These are phyloP conservation scores for Beris chalybata DNA, from an alignment of 2,888 invertebrate species.

Conservation along the genomic window DNA sequence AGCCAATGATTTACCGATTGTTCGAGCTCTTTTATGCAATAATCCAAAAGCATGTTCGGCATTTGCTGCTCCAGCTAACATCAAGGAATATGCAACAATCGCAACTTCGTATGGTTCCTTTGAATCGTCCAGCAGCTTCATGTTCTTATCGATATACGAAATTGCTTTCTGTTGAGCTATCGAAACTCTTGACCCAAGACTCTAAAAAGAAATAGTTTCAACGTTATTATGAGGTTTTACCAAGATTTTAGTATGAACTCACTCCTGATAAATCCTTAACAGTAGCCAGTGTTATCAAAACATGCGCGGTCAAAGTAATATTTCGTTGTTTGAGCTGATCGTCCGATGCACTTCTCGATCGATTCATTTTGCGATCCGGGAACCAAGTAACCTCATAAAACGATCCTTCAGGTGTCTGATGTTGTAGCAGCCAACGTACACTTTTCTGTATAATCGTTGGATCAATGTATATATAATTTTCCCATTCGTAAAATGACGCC, in stretches of 20 bases:
- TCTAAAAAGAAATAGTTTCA: slow-evolving; percentile 51
- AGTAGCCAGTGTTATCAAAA: slow-evolving; percentile 81
- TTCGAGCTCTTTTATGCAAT: slow-evolving; percentile 66
- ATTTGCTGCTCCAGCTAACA: slow-evolving; percentile 79
- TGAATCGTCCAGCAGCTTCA: slow-evolving; percentile 70
- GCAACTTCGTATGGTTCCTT: slow-evolving; percentile 84
- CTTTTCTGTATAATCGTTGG: slow-evolving; percentile 82
- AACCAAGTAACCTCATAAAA: slow-evolving; percentile 88
- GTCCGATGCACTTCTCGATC: slow-evolving; percentile 62
- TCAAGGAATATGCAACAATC: slow-evolving; percentile 85
- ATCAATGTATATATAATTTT: slow-evolving; percentile 93
- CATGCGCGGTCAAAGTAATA: slow-evolving; percentile 90
- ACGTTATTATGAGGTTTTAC: not conserved
- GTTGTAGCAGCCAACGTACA: slow-evolving; percentile 81
- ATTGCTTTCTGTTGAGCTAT: slow-evolving; percentile 76
- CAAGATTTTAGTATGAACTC: slow-evolving; percentile 18
- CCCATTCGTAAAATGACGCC: slow-evolving; percentile 96
- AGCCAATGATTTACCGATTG: slow-evolving; percentile 60
- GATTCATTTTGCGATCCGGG: slow-evolving; percentile 87
- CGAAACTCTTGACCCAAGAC: slow-evolving; percentile 74
- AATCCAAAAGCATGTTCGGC: slow-evolving; percentile 81
- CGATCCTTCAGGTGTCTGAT: slow-evolving; percentile 82
- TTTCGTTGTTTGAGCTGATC: slow-evolving; percentile 69
- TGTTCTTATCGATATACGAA: slow-evolving; percentile 79
- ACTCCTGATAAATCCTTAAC: slow-evolving; percentile 77